phyloP scores from a whole-genome alignment of 2,888 invertebrate species.

The Ganaspis brasiliensis region DNA sequence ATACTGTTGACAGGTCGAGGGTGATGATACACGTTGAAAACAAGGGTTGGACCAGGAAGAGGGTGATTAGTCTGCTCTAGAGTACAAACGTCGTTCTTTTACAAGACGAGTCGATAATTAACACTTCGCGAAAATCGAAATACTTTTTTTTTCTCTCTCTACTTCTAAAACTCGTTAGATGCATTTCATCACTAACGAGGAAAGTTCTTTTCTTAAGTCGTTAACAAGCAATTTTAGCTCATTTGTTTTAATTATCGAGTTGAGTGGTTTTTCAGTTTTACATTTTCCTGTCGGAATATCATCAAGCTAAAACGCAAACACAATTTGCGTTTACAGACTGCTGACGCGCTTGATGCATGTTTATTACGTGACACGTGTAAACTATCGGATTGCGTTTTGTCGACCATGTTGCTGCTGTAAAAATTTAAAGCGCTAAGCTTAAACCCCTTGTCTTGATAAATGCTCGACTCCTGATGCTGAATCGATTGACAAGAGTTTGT shows the following conservation, averaged over 20 bases:
- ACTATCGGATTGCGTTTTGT: conserved; percentile 18
- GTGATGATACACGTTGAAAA: conserved; percentile 76
- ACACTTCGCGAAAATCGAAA: conserved; percentile 71
- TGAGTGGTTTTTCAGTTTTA: not conserved
- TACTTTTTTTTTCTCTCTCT: conserved; percentile 66
- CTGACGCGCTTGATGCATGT: conserved; percentile 20
- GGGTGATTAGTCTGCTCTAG: conserved; percentile 75
- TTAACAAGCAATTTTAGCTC: conserved; percentile 9
- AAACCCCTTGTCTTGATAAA: not conserved
- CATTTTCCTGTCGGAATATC: not conserved
- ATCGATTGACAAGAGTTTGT: not conserved
- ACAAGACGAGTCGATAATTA: conserved; percentile 78
- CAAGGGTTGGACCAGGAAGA: conserved; percentile 72
- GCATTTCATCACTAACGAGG: conserved; percentile 73
- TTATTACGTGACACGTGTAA: conserved; percentile 20
- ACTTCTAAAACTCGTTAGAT: conserved; percentile 46
- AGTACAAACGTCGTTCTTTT: conserved; percentile 61
- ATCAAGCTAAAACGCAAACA: not conserved
- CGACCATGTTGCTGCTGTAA: not conserved
- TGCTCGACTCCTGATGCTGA: not conserved
- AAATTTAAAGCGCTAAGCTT: not conserved
- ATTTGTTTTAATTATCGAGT: not conserved
- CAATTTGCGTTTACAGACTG: not conserved
- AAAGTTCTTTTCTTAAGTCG: conserved; percentile 68
- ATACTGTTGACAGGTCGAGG: conserved; percentile 59